Evolutionary conservation across 2,113 vertebrate species (phyloP), one percentile per base, ranked within the genome.

Genomic region (Charadrius vociferus): DNA sequence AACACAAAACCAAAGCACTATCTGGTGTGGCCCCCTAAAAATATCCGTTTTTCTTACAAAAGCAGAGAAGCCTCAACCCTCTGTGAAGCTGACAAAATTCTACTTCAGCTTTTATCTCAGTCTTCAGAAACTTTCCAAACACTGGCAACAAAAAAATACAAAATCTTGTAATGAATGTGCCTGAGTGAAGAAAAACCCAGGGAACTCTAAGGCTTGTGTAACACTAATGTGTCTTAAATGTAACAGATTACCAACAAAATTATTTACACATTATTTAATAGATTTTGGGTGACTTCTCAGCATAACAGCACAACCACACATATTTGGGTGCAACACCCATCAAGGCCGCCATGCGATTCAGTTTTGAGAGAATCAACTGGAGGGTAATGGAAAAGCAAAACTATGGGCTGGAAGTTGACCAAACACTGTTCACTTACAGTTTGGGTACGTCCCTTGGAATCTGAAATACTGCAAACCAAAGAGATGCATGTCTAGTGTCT

Each of bases 1-100:
- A 81, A 59, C 14, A 7, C 22, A 52, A 70, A 74, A 27, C 4
- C 15, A 8, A 82, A 67, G 9, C 32, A 49, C 10, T n/a, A 23
- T 7, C 27, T 56, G 22, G 23, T 21, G 11, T 61, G 21, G 36
- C 4, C 19, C 6, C 7, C 8, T 30, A 80, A 67, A 86, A 72
- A n/a, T 6, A 32, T 3, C 1, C 8, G 4, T n/a, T 1, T 18
- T 21, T 39, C 32, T 22, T 32, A 17, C 6, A 74, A 62, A 61
- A 15, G 18, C 22, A 62, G 27, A 67, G 49, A 62, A 80, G 22
- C 18, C 2, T 47, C 12, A 13, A 23, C 18, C 13, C 78, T 58
- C 23, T 9, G 1, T 9, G 9, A 81, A 30, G 32, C 16, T 87
- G 15, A 49, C n/a, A 86, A 67, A 65, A 52, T 13, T 86, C 22